phyloP scores from a whole-genome alignment of 1,140 invertebrate genomes.

The Drosophila tristis region DNA sequence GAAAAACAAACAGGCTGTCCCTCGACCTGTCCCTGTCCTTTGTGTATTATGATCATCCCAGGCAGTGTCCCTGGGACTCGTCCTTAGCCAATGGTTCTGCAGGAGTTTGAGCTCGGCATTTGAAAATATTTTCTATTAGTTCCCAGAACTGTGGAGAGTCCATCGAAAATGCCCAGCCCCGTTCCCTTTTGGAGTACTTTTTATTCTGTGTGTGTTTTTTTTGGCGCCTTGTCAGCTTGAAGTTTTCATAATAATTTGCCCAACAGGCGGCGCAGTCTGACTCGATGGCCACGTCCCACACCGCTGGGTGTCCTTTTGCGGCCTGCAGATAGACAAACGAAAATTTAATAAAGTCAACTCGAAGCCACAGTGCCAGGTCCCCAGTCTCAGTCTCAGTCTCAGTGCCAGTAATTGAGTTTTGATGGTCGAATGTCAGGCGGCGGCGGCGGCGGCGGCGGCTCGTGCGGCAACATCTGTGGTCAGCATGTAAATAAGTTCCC shows the following conservation, averaged over 20 bases:
- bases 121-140: no score
- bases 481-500: constrained; percentile 53
- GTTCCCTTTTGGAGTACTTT: not conserved
- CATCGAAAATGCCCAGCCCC: no score
- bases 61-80: no score
- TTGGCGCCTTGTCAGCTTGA: constrained; percentile 57
- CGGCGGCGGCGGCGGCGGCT: constrained; percentile 24
- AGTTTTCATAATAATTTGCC: constrained; percentile 68
- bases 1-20: no score
- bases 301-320: not conserved
- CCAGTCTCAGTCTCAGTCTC: no score
- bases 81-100: no score
- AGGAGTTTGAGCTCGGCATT: no score
- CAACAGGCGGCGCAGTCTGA: constrained; percentile 49
- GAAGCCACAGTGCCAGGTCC: not conserved
- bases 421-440: constrained; percentile 60
- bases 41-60: no score
- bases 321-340: constrained; percentile 40
- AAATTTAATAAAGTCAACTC: constrained; percentile 69
- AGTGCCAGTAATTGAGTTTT: constrained; percentile 59
- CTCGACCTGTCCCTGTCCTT: no score
- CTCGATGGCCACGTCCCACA: not conserved
- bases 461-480: constrained; percentile 45
- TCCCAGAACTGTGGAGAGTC: no score
- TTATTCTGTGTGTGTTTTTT: constrained; percentile 19